These are phyloP conservation scores for Sebastes aleutianus DNA, from an alignment of 2,797 vertebrate genomes.

Conservation along the genomic window DNA sequence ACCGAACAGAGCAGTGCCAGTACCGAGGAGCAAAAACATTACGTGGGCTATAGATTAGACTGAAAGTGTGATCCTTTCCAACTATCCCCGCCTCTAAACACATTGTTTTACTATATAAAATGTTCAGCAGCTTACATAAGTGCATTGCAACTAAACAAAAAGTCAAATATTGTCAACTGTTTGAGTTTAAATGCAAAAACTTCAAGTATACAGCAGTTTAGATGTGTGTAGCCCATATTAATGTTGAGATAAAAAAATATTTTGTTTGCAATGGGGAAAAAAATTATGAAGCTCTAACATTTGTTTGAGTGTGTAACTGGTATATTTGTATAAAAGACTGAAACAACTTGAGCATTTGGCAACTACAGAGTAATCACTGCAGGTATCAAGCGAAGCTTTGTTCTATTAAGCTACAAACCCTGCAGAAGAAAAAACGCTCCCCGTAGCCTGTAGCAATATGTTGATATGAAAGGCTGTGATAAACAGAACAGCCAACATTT, in stretches of 20 bases:
- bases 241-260: neutral
- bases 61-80: neutral
- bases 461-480: constrained; percentile 33
- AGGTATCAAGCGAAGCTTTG: constrained; percentile 23
- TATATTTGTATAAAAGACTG: neutral
- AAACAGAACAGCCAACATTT: constrained; percentile 33
- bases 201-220: neutral
- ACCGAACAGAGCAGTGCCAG: neutral
- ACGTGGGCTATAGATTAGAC: neutral
- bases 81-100: neutral
- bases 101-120: neutral
- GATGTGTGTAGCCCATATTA: neutral
- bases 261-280: neutral
- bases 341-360: constrained; percentile 10
- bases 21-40: neutral
- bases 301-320: neutral
- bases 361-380: constrained; percentile 27
- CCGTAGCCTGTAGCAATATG: constrained; percentile 34
- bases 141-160: neutral
- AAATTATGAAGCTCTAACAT: neutral
- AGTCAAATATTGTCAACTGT: neutral
- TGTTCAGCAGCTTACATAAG: neutral
- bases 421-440: constrained; percentile 4
- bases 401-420: constrained; percentile 21
- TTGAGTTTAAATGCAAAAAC: neutral